Percentiles rank a stretch among this genome's conserved stretches.
Conservation (phyloP, 2,888 invertebrate species). For the Hirtodrosophila confusa region DNA sequence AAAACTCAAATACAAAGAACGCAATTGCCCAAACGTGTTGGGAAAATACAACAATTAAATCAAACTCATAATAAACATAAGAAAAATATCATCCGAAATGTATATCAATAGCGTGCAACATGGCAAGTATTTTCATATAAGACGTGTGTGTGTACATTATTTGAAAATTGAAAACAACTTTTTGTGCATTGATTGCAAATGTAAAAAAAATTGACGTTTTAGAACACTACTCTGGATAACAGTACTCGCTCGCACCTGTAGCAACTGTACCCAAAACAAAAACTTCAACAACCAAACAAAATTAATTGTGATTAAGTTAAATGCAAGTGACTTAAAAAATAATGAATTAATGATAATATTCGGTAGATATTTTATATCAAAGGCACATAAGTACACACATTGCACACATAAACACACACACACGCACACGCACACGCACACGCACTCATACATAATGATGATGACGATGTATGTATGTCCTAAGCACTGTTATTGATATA, state of each 20-base stretch:
- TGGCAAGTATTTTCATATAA: slow-evolving; percentile 64
- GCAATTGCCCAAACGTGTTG: slow-evolving; percentile 39
- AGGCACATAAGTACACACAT: slow-evolving; percentile 24
- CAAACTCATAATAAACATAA: slow-evolving; percentile 18
- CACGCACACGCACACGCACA: no score
- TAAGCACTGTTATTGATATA: slow-evolving; percentile 50
- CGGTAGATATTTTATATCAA: slow-evolving; percentile 83
- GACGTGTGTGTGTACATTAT: slow-evolving; percentile 80
- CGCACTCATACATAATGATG: slow-evolving; percentile 29
- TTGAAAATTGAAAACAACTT: slow-evolving; percentile 83
- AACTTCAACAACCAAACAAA: slow-evolving; percentile 8
- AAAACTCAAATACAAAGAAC: slow-evolving; percentile 21
- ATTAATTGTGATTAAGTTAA: slow-evolving; percentile 41
- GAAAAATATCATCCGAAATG: slow-evolving; percentile 28
- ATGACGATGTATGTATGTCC: slow-evolving; percentile 24
- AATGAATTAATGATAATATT: slow-evolving; percentile 54
- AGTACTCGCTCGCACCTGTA: slow-evolving; percentile 22
- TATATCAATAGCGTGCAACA: slow-evolving; percentile 59
- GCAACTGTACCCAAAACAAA: slow-evolving; percentile 39
- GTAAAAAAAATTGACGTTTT: slow-evolving; percentile 28
- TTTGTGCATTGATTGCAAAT: slow-evolving; percentile 83
- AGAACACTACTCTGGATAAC: slow-evolving; percentile 41
- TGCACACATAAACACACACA: slow-evolving; percentile 27
- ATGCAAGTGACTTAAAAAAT: slow-evolving; percentile 38
- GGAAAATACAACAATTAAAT: slow-evolving; percentile 55